Base-by-base conservation (phyloP, 2,888 invertebrate species). In the Eudemis profundana region DNA sequence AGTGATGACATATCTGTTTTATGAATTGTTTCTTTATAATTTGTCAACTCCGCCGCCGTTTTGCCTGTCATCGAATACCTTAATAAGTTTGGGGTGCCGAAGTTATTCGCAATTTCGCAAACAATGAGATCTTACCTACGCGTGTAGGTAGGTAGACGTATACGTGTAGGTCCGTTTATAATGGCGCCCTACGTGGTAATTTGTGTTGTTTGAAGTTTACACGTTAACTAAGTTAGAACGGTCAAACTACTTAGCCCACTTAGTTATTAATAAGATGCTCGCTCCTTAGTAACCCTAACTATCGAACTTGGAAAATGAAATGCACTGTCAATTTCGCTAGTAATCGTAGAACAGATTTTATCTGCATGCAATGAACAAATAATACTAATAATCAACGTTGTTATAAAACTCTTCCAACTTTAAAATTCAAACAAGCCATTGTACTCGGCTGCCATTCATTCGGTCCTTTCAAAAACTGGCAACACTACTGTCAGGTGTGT, bases 401-500 rank as follows among this genome's bases (percentile, higher is more conserved):
- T 54, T 71, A 77, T n/a, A 71, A 74, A 73, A 69, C 72, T 78
- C 72, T 76, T 75, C 74, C 70, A 73, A 78, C 78, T 75, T 74
- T 76, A 69, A 83, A 85, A 84, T 83, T 85, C 73, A 81, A 86
- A 84, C 81, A 77, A 79, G 74, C 72, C 79, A 84, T 88, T 87
- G 85, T 88, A 74, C 73, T 47, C 68, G 69, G 78, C 83, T 82
- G 78, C 85, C 86, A 89, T 90, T 90, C 89, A 89, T 84, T 83
- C 82, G 88, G 80, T 85, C 86, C 85, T 88, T 86, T 89, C 87
- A 89, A 87, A 90, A 90, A 91, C 90, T 90, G 85, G 91, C 89
- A 90, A 90, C 89, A 87, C 87, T 81, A 84, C 85, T 88, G 91
- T 90, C 92, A 92, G 91, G 92, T 91, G 91, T 86, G 90, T 90